Evolutionary conservation across 2,797 vertebrate species (phyloP), one percentile per base, ranked within the genome.

Genomic region (Typhlichthys subterraneus): DNA sequence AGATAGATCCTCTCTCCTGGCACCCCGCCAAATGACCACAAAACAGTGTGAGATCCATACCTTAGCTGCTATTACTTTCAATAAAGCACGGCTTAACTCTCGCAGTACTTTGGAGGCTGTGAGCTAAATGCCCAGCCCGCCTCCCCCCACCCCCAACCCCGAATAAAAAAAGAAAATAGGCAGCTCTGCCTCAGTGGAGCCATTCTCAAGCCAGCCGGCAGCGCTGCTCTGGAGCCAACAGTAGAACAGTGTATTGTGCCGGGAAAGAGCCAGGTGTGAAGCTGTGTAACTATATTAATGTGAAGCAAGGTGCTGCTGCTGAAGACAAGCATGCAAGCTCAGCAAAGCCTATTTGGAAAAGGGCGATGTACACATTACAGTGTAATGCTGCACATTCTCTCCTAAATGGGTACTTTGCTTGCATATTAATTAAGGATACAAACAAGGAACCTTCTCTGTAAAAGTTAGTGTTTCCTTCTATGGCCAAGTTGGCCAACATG

Each of bases 241-340:
- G 5, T 50, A 14, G 13, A 51, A 51, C 3, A 14, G 13, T n/a
- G 4, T 7, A n/a, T 51, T 51, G 14, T 51, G 14, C 57, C 75
- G 81, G 73, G 49, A 51, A 17, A 17, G 12, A 12, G 12, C 46
- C 12, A 48, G 7, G 76, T 81, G 75, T 76, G 53, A 56, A 69
- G 69, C 66, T 70, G 52, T 29, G 19, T 29, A 72, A 74, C 52
- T 47, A 65, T 58, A 53, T 70, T 29, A 67, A n/a, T 76, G 61
- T 73, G 70, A 72, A 61, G 64, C 73, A 66, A 75, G 67, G 57
- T 65, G 69, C 58, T 61, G 55, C 51, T 67, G 48, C 70, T 80
- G 73, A 84, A 82, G 82, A 70, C 75, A 54, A 38, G 52, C 53
- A 60, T 80, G 73, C 64, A 15, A 19, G 31, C 71, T 85, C 75